These are phyloP conservation scores for Drosophila mayaguana DNA, from an alignment of 2,888 invertebrate genomes.

Conservation along the genomic window DNA sequence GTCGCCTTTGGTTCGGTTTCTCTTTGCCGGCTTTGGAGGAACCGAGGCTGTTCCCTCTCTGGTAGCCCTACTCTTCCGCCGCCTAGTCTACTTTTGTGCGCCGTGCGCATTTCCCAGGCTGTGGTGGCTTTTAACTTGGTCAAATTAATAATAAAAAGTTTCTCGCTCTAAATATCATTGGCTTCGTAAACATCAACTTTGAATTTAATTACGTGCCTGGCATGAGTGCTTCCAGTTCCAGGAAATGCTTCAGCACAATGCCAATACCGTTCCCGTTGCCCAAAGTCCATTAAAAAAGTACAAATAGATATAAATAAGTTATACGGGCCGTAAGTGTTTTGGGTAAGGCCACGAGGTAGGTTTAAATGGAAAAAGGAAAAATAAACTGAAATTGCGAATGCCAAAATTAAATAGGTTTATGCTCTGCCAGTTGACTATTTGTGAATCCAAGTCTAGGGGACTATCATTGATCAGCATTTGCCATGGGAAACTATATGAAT, in stretches of 20 bases:
- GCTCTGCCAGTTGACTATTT: neutral
- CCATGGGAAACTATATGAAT: neutral
- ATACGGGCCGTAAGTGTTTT: neutral
- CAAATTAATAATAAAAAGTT: slow-evolving; percentile 6
- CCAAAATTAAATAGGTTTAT: neutral
- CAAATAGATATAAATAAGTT: slow-evolving; percentile 10
- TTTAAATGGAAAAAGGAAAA: neutral
- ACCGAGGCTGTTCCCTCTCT: neutral
- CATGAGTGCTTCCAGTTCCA: neutral
- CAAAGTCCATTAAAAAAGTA: slow-evolving; percentile 2
- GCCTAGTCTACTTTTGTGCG: neutral
- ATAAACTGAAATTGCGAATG: neutral
- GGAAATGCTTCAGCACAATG: neutral
- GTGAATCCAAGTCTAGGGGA: no score
- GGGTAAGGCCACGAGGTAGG: neutral
- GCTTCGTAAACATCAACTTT: slow-evolving; percentile 15
- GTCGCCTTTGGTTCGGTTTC: slow-evolving; percentile 1
- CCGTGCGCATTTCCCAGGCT: no score
- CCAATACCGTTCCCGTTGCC: neutral
- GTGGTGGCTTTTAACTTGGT: neutral
- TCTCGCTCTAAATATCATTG: slow-evolving; percentile 10
- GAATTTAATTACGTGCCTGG: slow-evolving; percentile 15
- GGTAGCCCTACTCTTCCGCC: neutral
- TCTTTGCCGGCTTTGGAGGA: neutral
- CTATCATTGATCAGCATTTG: neutral